These are phyloP conservation scores for Semotilus atromaculatus DNA, from an alignment of 2,797 vertebrate species.

Conservation along the genomic window DNA sequence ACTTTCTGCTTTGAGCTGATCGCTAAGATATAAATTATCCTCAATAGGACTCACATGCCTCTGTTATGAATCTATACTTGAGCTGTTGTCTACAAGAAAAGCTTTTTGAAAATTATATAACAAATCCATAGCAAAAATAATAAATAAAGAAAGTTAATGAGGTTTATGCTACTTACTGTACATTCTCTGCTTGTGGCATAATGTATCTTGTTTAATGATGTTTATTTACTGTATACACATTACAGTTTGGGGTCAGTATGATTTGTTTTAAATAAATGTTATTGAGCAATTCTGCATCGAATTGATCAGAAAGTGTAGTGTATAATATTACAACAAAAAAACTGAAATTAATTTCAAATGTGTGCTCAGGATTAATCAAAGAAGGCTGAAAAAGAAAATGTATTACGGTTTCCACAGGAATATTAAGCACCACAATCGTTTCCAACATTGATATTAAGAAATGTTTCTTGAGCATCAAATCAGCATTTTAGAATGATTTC, in stretches of 20 bases:
- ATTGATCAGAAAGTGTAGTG: not conserved
- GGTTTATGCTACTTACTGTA: not conserved
- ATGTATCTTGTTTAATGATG: not conserved
- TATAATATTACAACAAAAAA: not conserved
- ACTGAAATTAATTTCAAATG: too few relatives aligned
- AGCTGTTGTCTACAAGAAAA: constrained; percentile 17
- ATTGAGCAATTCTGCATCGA: not conserved
- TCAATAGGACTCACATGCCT: constrained; percentile 64
- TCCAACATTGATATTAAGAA: not conserved
- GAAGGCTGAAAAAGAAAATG: too few relatives aligned
- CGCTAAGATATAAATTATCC: constrained; percentile 56
- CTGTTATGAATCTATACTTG: constrained; percentile 60
- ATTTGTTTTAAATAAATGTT: not conserved
- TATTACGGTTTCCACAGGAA: too few relatives aligned
- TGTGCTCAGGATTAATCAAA: too few relatives aligned
- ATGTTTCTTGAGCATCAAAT: not conserved
- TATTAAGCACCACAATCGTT: not conserved
- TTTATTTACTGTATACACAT: not conserved
- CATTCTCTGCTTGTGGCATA: not conserved
- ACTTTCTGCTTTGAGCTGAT: constrained; percentile 47
- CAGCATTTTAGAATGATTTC: not conserved
- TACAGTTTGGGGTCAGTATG: not conserved
- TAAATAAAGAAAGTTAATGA: not conserved
- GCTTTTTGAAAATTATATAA: not conserved
- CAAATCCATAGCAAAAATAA: not conserved